Base-by-base conservation (phyloP, 2,888 invertebrate genomes). In the Drosophila antonietae region DNA sequence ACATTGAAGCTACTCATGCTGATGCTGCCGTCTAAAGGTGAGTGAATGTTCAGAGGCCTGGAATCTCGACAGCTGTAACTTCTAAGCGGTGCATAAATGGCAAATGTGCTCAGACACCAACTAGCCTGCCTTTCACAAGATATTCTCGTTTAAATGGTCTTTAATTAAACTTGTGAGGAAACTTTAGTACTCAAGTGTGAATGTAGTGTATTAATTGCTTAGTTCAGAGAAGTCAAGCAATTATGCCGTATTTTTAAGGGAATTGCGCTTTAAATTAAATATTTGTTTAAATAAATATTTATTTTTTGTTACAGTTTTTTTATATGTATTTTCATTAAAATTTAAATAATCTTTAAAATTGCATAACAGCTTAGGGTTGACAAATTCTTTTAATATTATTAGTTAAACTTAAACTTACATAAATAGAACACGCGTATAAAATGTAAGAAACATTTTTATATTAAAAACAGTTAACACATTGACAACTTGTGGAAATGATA, bases 21-120 rank as follows among this genome's bases (percentile, higher is more conserved):
- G 84, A 81, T 83, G 83, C 75, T 83, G 87, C 87, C 89, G 81
- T 76, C 83, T 68, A 80, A 78, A 90, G 88, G 88, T 89, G 77
- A 89, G 90, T 88, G 75, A 85, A 73, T 79, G 68, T 31, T 71
- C 39, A 28, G 46, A 53, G 46, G 52, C 43, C 62, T 53, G 63
- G 55, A 66, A 64, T 71, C 66, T 74, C 43, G 51, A 18, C 60
- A 56, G 53, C 41, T 56, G 49, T 61, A 18, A 35, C 59, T 69
- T 78, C 71, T 68, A 51, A 53, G 39, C 20, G 51, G 35, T 28
- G n/a, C 52, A 41, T 71, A 61, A 63, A 55, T 68, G 60, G 64
- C 69, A 68, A 62, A 49, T 60, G 68, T 59, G 53, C 33, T 60
- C 43, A 55, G 47, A 47, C 51, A 6, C 35, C 49, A 49, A 51